Evolutionary conservation across 1,140 invertebrate species (phyloP).

Genomic region (Sycophaga agraensis): DNA sequence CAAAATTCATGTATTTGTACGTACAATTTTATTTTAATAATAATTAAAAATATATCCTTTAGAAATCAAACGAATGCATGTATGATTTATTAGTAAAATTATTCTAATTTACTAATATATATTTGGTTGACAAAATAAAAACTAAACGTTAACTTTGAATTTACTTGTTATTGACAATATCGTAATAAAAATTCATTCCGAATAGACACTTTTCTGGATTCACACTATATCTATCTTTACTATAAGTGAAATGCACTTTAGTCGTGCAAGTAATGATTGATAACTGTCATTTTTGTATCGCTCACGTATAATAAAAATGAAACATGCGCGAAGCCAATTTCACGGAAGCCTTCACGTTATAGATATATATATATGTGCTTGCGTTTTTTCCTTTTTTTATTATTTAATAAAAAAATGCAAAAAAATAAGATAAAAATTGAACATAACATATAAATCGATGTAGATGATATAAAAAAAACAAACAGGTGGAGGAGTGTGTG

Average conservation of each 20-base stretch:
- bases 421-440: background rate
- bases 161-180: too few relatives aligned
- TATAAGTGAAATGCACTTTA: constrained; percentile 17
- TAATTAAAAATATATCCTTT: too few relatives aligned
- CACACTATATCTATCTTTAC: background rate
- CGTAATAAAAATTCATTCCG: too few relatives aligned
- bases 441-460: too few relatives aligned
- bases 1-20: too few relatives aligned
- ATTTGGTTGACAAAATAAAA: too few relatives aligned
- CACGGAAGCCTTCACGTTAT: constrained; percentile 5
- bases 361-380: constrained; percentile 7
- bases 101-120: too few relatives aligned
- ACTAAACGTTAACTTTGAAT: too few relatives aligned
- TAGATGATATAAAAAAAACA: background rate
- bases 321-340: constrained; percentile 6
- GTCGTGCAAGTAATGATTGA: constrained; percentile 12
- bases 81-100: too few relatives aligned
- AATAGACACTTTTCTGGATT: background rate
- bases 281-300: constrained; percentile 25
- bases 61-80: too few relatives aligned
- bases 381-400: constrained; percentile 2
- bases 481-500: background rate
- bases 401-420: constrained; percentile 1
- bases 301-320: constrained; percentile 13
- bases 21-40: too few relatives aligned